Evolutionary conservation across 2,797 vertebrate species (phyloP), one percentile per base, ranked within the genome.

Genomic region (Enteromius mattozi): DNA sequence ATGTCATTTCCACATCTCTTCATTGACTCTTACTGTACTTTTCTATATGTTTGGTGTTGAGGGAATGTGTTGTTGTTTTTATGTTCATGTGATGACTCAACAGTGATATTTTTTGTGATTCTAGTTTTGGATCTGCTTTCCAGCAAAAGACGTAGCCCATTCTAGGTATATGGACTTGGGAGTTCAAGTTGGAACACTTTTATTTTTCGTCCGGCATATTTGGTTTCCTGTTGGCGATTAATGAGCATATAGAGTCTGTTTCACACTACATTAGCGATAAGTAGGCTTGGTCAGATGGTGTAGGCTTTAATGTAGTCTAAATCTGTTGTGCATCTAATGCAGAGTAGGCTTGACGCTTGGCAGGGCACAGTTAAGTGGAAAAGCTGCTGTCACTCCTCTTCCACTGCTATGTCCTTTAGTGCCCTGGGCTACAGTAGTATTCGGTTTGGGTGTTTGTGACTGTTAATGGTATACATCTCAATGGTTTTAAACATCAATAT

Each of bases 221-320:
- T 24, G 12, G 2, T 49, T 74, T 82, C 12, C 19, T 47, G 27
- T 63, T 74, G 40, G 33, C 1, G 19, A 68, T 42, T 70, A 19
- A 56, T 45, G 42, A 45, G 42, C 42, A 7, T 24, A 66, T 76
- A 19, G 2, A 30, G 65, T 59, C 14, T 13, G 17, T 77, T 77
- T 59, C 0, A 0, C 35, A 33, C 17, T 78, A 24, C 37, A 17
- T 89, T 71, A 87, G 16, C 87, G 76, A 81, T 80, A 37, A 88
- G 89, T 89, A 89, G 89, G 84, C 42, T 82, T 89, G 35, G 61
- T 78, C 74, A 45, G 35, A 83, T 68, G 37, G 37, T 59, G 33
- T 42, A 77, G 24, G 47, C 17, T 83, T 83, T 69, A 66, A 42
- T 69, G 72, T 77, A 16, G 81, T 77, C 47, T 76, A 68, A 69